phyloP scores from a whole-genome alignment of 1,140 invertebrate genomes.

The Halesus radiatus region DNA sequence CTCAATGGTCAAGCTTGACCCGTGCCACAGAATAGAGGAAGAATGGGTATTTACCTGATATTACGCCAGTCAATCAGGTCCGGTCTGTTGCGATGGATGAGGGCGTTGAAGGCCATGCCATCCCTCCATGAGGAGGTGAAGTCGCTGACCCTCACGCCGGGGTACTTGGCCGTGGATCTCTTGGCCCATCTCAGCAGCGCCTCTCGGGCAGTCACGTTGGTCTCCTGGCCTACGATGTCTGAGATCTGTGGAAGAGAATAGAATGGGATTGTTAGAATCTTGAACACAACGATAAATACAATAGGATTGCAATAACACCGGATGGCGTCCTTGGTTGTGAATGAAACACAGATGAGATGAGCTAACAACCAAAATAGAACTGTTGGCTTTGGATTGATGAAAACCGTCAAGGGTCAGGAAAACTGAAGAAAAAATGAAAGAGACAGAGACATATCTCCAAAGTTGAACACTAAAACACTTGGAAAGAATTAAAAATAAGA shows the following conservation, averaged over 20 bases:
- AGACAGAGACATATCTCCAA: too few relatives aligned
- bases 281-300: too few relatives aligned
- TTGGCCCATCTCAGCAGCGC: slow-evolving; percentile 96
- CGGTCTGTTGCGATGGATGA: slow-evolving; percentile 98
- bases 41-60: slow-evolving; percentile 70
- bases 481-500: too few relatives aligned
- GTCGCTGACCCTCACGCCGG: slow-evolving; percentile 94
- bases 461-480: too few relatives aligned
- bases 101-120: slow-evolving; percentile 98
- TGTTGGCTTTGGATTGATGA: too few relatives aligned
- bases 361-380: too few relatives aligned
- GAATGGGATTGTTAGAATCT: not conserved
- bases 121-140: slow-evolving; percentile 98
- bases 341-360: too few relatives aligned
- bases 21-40: not conserved
- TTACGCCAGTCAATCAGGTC: slow-evolving; percentile 96
- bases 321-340: too few relatives aligned
- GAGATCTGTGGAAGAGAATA: slow-evolving; percentile 85
- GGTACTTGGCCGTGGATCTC: slow-evolving; percentile 95
- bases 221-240: slow-evolving; percentile 95
- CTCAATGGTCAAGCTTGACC: too few relatives aligned
- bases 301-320: too few relatives aligned
- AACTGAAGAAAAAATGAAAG: too few relatives aligned
- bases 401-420: too few relatives aligned
- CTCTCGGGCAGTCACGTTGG: slow-evolving; percentile 94